phyloP scores from a whole-genome alignment of 2,888 invertebrate genomes.

The Folsomia candida region DNA sequence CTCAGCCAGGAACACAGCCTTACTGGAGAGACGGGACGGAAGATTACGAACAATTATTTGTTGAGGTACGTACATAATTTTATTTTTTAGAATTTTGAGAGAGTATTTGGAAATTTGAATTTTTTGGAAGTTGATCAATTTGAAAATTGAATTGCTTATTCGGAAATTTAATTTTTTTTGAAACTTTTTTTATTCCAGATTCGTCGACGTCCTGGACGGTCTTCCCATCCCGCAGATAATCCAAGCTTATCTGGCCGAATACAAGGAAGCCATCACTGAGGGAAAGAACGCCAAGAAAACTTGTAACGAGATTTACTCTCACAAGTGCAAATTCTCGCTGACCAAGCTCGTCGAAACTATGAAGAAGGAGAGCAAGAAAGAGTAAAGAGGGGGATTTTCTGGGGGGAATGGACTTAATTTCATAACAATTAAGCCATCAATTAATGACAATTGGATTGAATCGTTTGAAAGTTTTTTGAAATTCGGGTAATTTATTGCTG shows the following conservation, averaged over 20 bases:
- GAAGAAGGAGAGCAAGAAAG: slow-evolving; percentile 31
- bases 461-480: not conserved
- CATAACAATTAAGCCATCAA: no score
- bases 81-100: not conserved
- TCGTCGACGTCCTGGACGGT: slow-evolving; percentile 48
- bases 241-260: slow-evolving; percentile 47
- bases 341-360: slow-evolving; percentile 32
- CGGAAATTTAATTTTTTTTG: slow-evolving; percentile 4
- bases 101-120: slow-evolving; percentile 1
- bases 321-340: slow-evolving; percentile 45
- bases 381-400: slow-evolving; percentile 19
- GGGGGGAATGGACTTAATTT: no score
- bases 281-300: slow-evolving; percentile 47
- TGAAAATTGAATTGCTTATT: not conserved
- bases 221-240: slow-evolving; percentile 48
- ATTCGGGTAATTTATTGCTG: no score
- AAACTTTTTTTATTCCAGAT: slow-evolving; percentile 26
- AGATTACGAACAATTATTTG: slow-evolving; percentile 46
- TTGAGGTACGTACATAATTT: slow-evolving; percentile 20
- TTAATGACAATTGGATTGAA: no score
- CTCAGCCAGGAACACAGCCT: slow-evolving; percentile 45
- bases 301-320: slow-evolving; percentile 38
- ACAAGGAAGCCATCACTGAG: slow-evolving; percentile 48
- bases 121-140: not conserved
- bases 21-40: slow-evolving; percentile 49